phyloP scores from a whole-genome alignment of 2,888 invertebrate species.

The Cenopis cana region DNA sequence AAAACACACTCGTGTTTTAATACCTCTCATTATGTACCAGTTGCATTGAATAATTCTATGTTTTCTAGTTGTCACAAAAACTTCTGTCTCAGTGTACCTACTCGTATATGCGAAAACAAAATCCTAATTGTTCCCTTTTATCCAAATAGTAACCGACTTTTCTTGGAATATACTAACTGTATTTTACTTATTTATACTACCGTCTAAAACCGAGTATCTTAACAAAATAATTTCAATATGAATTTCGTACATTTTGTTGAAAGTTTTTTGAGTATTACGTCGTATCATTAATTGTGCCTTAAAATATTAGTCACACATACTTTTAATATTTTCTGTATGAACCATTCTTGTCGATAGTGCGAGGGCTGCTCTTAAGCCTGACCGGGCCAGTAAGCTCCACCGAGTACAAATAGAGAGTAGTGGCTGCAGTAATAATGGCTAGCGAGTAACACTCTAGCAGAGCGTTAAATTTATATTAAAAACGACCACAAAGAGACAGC shows the following conservation, averaged over 20 bases:
- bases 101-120: background rate
- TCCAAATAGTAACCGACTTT: background rate
- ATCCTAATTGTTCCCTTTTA: background rate
- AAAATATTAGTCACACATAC: background rate
- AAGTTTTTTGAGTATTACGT: too few species aligned
- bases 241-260: too few species aligned
- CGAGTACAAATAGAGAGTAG: slow-evolving; percentile 76
- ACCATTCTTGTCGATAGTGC: slow-evolving; percentile 32
- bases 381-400: slow-evolving; percentile 66
- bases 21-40: too few species aligned
- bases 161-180: too few species aligned
- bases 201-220: background rate
- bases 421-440: slow-evolving; percentile 71
- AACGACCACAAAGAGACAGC: slow-evolving; percentile 50
- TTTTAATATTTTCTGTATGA: background rate
- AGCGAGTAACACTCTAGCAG: slow-evolving; percentile 57
- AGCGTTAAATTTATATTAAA: slow-evolving; percentile 78
- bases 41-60: too few species aligned
- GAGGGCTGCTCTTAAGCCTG: slow-evolving; percentile 55
- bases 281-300: background rate
- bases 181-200: background rate
- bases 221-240: too few species aligned
- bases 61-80: background rate
- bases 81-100: background rate
- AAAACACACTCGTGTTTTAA: too few species aligned